Evolutionary conservation across 2,797 vertebrate genomes (phyloP).

Genomic region (Perodicticus potto): DNA sequence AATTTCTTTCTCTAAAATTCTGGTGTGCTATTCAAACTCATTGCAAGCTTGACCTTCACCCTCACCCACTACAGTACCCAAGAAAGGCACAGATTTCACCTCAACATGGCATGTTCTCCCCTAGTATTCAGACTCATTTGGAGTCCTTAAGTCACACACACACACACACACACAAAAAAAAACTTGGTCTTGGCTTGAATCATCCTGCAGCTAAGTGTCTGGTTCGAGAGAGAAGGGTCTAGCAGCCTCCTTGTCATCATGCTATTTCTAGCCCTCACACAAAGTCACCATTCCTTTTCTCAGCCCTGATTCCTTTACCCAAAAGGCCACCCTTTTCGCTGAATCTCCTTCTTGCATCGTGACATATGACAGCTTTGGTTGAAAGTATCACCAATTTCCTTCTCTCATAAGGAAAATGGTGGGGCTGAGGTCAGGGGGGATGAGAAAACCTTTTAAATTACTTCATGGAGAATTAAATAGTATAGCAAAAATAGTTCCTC

Average conservation of each 20-base stretch:
- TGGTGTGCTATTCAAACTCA: not conserved
- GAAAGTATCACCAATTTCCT: not conserved
- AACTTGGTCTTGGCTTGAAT: not conserved
- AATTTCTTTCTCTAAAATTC: not conserved
- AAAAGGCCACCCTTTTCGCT: not conserved
- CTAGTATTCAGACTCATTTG: not conserved
- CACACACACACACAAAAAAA: not conserved
- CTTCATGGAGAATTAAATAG: slow-evolving; percentile 31
- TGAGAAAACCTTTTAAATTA: not conserved
- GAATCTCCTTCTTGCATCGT: not conserved
- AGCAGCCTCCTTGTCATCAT: not conserved
- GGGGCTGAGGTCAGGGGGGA: no score
- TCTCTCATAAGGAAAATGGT: not conserved
- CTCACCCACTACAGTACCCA: not conserved
- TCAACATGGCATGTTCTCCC: not conserved
- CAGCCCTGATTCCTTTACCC: not conserved
- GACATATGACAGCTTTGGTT: not conserved
- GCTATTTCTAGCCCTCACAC: not conserved
- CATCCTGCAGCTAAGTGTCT: not conserved
- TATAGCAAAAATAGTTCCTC: not conserved
- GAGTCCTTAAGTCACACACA: not conserved
- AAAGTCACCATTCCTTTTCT: not conserved
- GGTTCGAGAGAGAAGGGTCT: not conserved
- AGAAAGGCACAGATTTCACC: not conserved
- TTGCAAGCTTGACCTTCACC: not conserved